Conservation (phyloP, 1,140 invertebrate genomes). For the Conus betulinus region DNA sequence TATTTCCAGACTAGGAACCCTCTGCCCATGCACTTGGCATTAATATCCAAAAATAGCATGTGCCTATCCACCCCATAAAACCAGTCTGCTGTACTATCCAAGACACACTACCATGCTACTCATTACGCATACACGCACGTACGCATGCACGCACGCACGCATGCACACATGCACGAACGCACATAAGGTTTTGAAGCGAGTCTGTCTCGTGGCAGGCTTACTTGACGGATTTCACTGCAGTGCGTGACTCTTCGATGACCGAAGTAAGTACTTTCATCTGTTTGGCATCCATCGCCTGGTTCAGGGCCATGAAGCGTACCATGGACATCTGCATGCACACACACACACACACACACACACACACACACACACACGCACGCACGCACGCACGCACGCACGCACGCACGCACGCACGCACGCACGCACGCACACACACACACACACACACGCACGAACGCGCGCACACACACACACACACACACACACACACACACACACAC, state of each 20-base stretch:
- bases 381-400: constrained; percentile 18
- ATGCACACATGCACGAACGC: too few species aligned
- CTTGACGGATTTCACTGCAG: neutral
- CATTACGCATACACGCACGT: too few species aligned
- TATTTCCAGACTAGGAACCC: too few species aligned
- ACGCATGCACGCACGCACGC: too few species aligned
- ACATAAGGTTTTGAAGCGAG: too few species aligned
- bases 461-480: neutral
- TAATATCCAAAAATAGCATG: too few species aligned
- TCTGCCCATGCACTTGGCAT: too few species aligned
- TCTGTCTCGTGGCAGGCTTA: too few species aligned
- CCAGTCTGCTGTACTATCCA: too few species aligned
- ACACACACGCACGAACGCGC: constrained; percentile 35
- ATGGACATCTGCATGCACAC: neutral
- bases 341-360: neutral
- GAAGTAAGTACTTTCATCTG: neutral
- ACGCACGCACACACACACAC: constrained; percentile 1
- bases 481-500: constrained; percentile 29
- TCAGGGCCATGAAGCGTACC: neutral
- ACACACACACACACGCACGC: constrained; percentile 12
- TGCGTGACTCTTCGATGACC: neutral
- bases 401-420: constrained; percentile 9
- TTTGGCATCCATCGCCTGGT: too few species aligned
- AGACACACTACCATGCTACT: too few species aligned
- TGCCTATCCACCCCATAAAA: too few species aligned